Evolutionary conservation across 2,113 vertebrate genomes (phyloP).

Genomic region (Ceyx melanurus): DNA sequence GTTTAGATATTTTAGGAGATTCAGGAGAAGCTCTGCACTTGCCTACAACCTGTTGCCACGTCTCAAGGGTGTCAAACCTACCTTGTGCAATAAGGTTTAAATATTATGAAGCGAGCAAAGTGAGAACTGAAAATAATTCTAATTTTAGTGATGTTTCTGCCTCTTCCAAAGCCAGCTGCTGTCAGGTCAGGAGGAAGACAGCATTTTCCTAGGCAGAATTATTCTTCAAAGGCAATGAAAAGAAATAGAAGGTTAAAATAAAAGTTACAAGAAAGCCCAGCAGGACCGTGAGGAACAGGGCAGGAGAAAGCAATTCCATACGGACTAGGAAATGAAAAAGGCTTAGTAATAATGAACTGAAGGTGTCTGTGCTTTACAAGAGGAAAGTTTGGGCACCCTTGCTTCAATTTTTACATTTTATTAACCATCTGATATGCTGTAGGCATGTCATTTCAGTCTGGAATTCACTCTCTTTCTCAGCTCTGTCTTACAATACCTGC

Average conservation of each 20-base stretch:
- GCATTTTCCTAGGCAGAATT: neutral
- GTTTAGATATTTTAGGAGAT: neutral
- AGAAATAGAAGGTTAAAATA: slow-evolving; percentile 41
- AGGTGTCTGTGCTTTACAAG: slow-evolving; percentile 33
- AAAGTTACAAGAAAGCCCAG: slow-evolving; percentile 35
- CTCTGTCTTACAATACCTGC: neutral
- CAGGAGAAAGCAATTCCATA: slow-evolving; percentile 25
- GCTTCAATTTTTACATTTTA: slow-evolving; percentile 58
- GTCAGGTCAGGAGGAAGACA: neutral
- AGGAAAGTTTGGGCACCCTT: neutral
- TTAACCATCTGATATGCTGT: slow-evolving; percentile 36
- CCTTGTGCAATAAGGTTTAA: neutral
- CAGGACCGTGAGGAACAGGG: neutral
- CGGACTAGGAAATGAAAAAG: slow-evolving; percentile 37
- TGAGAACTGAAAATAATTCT: neutral
- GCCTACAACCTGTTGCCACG: neutral
- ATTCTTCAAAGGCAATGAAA: slow-evolving; percentile 25
- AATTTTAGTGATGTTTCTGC: neutral
- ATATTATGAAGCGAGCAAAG: neutral
- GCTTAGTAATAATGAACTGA: slow-evolving; percentile 63
- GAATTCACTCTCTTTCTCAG: slow-evolving; percentile 2
- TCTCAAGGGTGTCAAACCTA: neutral
- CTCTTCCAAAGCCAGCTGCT: neutral
- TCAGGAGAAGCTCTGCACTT: neutral
- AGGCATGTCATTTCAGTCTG: slow-evolving; percentile 25